Conservation (phyloP, 1,140 invertebrate genomes). For the Lepidotrigona ventralis region DNA sequence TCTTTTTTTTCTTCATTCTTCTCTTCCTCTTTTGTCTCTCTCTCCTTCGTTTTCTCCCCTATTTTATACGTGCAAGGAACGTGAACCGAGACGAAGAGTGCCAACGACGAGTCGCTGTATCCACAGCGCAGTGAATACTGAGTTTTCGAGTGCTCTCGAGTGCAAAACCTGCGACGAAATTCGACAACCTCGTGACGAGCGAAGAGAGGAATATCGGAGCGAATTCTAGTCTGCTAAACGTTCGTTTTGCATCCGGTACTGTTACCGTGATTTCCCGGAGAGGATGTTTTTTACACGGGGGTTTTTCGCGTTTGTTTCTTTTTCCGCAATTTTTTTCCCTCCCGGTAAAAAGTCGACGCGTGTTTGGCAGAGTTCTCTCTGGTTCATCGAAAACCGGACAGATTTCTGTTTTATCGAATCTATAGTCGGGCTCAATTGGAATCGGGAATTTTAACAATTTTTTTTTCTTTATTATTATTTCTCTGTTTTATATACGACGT, state of each 20-base stretch:
- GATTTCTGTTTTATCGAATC: too few relatives aligned
- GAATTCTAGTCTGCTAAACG: neutral
- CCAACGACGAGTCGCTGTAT: neutral
- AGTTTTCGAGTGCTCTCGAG: slow-evolving; percentile 18
- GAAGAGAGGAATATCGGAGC: neutral
- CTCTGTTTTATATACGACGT: too few relatives aligned
- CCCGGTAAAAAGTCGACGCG: too few relatives aligned
- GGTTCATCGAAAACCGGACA: too few relatives aligned
- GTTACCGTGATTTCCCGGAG: neutral
- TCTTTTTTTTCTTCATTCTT: neutral
- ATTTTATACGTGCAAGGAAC: neutral
- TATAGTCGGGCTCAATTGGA: too few relatives aligned
- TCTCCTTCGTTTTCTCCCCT: neutral
- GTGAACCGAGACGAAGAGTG: slow-evolving; percentile 1
- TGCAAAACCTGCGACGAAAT: neutral
- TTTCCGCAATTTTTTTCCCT: too few relatives aligned
- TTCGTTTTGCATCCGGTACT: neutral
- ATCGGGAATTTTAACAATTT: too few relatives aligned
- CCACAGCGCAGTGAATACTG: neutral
- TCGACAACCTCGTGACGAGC: neutral
- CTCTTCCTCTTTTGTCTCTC: too few relatives aligned
- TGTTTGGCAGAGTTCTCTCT: too few relatives aligned
- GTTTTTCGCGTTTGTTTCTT: neutral
- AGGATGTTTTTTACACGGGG: neutral
- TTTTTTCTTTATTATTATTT: too few relatives aligned